Percentiles rank a stretch among this genome's conserved stretches.
These are phyloP conservation scores for Nothura maculosa DNA, from an alignment of 2,797 vertebrate genomes.

Conservation along the genomic window DNA sequence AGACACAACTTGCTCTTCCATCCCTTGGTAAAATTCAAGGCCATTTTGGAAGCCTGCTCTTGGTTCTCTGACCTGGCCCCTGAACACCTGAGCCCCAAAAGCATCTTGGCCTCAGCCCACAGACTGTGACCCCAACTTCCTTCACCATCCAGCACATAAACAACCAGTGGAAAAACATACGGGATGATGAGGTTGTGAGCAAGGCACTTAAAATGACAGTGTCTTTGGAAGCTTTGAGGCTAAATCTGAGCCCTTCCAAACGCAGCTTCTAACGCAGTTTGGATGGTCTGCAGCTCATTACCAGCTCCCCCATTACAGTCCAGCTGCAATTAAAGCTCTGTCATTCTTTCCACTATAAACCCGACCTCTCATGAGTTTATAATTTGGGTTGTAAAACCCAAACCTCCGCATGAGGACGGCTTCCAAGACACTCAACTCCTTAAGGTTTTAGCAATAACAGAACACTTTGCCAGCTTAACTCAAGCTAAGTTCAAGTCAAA, in stretches of 20 bases:
- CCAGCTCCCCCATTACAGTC: background rate
- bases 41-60: background rate
- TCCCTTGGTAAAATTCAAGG: background rate
- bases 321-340: constrained; percentile 40
- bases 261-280: background rate
- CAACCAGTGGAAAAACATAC: background rate
- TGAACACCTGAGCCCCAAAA: background rate
- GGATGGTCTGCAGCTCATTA: constrained; percentile 10
- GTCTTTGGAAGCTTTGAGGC: background rate
- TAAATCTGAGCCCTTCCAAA: background rate
- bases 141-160: background rate
- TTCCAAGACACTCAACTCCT: constrained; percentile 18
- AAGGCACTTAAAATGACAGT: background rate
- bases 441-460: background rate
- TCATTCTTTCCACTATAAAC: constrained; percentile 55
- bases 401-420: background rate
- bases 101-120: background rate
- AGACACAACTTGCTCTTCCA: background rate
- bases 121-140: background rate
- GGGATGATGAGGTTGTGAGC: background rate
- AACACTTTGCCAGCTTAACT: constrained; percentile 13
- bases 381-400: constrained; percentile 52
- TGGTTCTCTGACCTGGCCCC: constrained; percentile 5
- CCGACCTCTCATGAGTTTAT: constrained; percentile 39
- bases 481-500: constrained; percentile 19